A percentile compares a stretch with the other conserved stretches of the same genome.
Conservation (phyloP, 2,888 invertebrate species). For the Limenitis camilla region DNA sequence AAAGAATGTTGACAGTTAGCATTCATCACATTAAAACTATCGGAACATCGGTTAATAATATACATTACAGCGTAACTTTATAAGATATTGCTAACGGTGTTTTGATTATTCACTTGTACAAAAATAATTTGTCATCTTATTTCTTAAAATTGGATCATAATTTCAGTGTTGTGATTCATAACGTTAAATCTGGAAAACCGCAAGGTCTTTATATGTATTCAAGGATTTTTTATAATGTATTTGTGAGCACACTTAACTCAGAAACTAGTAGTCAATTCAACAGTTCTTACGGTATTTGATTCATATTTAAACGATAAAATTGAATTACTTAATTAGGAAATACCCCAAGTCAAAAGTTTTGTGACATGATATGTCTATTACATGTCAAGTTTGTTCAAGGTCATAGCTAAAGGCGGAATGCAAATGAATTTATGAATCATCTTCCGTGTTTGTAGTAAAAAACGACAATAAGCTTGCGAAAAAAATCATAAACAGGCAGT, state of each 20-base stretch:
- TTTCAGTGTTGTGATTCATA: constrained; percentile 9
- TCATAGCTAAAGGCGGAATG: neutral
- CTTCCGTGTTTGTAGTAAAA: neutral
- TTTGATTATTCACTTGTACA: constrained; percentile 6
- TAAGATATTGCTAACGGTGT: neutral
- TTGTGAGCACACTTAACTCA: no score
- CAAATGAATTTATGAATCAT: neutral
- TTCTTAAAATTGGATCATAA: constrained; percentile 7
- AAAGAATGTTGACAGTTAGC: constrained; percentile 17
- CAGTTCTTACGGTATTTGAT: no score
- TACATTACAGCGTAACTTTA: neutral
- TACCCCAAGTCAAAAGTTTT: no score
- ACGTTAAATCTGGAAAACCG: neutral
- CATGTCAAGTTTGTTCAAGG: neutral
- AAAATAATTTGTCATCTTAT: constrained; percentile 1
- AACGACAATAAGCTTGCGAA: constrained; percentile 3
- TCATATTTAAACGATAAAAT: no score
- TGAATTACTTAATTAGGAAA: no score
- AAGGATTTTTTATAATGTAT: neutral
- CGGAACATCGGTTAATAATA: no score
- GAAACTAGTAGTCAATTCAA: no score
- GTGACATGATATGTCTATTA: neutral
- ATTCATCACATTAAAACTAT: no score
- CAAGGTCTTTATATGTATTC: constrained; percentile 2
- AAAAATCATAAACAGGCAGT: constrained; percentile 5